Base-by-base conservation (phyloP, 2,888 invertebrate species). In the Tinea pellionella region DNA sequence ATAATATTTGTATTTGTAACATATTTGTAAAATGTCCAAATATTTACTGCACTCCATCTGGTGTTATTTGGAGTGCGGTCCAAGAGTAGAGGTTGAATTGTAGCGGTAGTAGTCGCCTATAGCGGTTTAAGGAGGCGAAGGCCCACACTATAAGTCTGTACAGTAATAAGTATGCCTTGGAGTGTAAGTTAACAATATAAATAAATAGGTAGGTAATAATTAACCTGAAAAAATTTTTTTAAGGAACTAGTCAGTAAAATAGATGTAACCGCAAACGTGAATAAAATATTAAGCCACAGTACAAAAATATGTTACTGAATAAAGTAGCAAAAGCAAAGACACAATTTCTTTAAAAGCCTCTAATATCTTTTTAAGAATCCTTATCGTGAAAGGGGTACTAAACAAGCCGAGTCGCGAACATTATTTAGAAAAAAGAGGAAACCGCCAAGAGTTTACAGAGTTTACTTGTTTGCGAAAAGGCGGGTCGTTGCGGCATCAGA, bases 391-490 rank as follows among this genome's bases (percentile, higher is more conserved):
- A 75, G 75, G 75, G 77, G 74, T 78, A 77, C 73, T 83, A 83
- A 83, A 84, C 75, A 78, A 81, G 72, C 70, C 70, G 67, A 69
- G 71, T 73, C 72, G 77, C 68, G 70, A 74, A 80, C 84, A 80
- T 85, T 82, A 83, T 73, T 85, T 80, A 79, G 71, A 76, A 80
- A 80, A 79, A 79, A 77, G 74, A 72, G 69, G 70, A 78, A 76
- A 70, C 73, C 73, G 67, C 69, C 65, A 68, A 66, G 71, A 79
- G 73, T 83, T 80, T 78, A 77, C 78, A 66, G 71, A 79, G 73
- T 83, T 80, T 78, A 77, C 78, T 81, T 81, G 80, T 82, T 85
- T 84, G 60, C 78, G 70, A 80, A 80, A 80, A 77, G 77, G 76
- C 80, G 76, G 78, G 75, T 75, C 75, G 75, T 66, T 70, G 76